Evolutionary conservation across 2,113 vertebrate species (phyloP), one percentile per base, ranked within the genome.

Genomic region (Stictonetta naevosa): DNA sequence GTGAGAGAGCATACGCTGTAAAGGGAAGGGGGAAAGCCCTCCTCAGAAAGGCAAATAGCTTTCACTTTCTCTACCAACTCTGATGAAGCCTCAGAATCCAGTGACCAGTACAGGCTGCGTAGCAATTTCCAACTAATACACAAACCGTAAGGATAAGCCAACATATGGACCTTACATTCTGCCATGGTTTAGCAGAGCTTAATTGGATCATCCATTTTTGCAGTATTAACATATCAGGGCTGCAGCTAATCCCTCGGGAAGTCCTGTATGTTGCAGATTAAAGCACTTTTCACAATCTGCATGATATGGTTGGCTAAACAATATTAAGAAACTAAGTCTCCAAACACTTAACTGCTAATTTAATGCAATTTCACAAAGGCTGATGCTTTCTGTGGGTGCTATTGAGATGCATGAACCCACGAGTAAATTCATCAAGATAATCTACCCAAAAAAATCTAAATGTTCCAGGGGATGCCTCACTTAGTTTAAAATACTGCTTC

Each of bases 181-280:
- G 90, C 80, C 68, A 33, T 85, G 92, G 46, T 94, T 95, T 95
- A 96, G 86, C 88, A 68, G 73, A 67, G 52, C 79, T 92, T 96
- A 97, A 97, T 97, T 96, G 96, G 97, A 97, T 97, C 94, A 97
- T 97, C 88, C 96, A 95, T 97, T 97, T 97, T 92, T 92, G 88
- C 79, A 66, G 90, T 93, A 96, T 96, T 95, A 96, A 95, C 95
- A 90, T 90, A 79, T 77, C 83, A 89, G 83, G 88, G 90, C 89
- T 71, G 95, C 71, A 71, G 88, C 90, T 97, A 82, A 96, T 97
- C 96, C 90, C 92, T 44, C 0, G 1, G 88, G 95, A 93, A 76
- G 58, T 38, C 78, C 94, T 86, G 88, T 72, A 76, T 87, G 79
- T 82, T 93, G 88, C 91, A 95, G 95, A 97, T 96, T 97, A 96